phyloP scores from a whole-genome alignment of 2,888 invertebrate genomes.

The Abscondita cerata region DNA sequence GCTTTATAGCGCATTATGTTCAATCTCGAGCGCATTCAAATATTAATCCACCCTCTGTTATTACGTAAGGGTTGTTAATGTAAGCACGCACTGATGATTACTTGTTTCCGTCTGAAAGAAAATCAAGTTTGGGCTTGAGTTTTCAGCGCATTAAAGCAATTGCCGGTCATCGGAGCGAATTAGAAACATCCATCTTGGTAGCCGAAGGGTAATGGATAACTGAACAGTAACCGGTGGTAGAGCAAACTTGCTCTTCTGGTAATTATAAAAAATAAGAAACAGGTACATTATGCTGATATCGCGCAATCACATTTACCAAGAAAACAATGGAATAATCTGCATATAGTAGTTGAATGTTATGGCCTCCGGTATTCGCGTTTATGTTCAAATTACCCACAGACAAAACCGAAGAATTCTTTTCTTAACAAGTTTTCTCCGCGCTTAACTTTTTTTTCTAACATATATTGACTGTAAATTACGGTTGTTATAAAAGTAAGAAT shows the following conservation, averaged over 20 bases:
- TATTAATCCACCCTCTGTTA: slow-evolving; percentile 11
- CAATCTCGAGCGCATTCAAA: not conserved
- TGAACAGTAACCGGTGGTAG: slow-evolving; percentile 24
- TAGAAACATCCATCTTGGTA: slow-evolving; percentile 22
- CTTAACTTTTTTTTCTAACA: slow-evolving; percentile 7
- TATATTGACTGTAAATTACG: slow-evolving; percentile 11
- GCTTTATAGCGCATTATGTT: too few species aligned
- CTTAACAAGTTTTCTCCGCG: slow-evolving; percentile 11
- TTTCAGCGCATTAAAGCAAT: not conserved
- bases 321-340: slow-evolving; percentile 29
- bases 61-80: slow-evolving; percentile 18
- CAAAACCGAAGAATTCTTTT: slow-evolving; percentile 10
- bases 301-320: slow-evolving; percentile 28
- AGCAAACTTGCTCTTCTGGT: slow-evolving; percentile 19
- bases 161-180: slow-evolving; percentile 18
- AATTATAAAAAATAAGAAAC: slow-evolving; percentile 19
- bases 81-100: slow-evolving; percentile 17
- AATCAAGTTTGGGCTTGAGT: slow-evolving; percentile 17
- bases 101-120: slow-evolving; percentile 22
- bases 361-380: slow-evolving; percentile 20
- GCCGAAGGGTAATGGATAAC: slow-evolving; percentile 27
- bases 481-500: slow-evolving; percentile 8
- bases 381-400: slow-evolving; percentile 15
- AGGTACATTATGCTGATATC: slow-evolving; percentile 23
- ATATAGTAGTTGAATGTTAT: slow-evolving; percentile 12